These are phyloP conservation scores for Anthopleura sola DNA, from an alignment of 64 coral and sea anemone genomes.

Conservation along the genomic window DNA sequence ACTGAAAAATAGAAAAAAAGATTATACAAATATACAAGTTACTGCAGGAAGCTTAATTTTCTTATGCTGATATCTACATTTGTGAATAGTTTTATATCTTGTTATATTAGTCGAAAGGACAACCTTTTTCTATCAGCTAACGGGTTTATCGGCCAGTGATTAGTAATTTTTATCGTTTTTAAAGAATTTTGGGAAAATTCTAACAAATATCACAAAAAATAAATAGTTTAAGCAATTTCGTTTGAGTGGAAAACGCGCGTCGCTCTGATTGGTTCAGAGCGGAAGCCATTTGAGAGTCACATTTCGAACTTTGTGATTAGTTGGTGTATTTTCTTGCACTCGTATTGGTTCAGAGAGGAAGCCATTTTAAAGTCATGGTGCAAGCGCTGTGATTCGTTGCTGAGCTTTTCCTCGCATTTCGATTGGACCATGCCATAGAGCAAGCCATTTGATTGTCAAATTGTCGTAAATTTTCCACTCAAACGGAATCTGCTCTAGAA, in stretches of 20 bases:
- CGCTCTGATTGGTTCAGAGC: neutral
- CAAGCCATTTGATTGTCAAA: neutral
- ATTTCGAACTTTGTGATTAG: neutral
- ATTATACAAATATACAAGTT: neutral
- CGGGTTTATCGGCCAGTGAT: neutral
- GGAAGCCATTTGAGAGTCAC: neutral
- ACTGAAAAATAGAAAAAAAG: neutral
- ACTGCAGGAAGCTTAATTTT: neutral
- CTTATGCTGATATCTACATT: neutral
- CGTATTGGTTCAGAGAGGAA: neutral
- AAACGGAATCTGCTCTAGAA: neutral
- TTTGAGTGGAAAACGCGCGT: neutral
- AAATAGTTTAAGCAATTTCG: neutral
- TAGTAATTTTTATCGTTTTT: constrained; percentile 8
- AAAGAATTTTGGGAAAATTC: constrained; percentile 12
- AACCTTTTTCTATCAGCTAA: neutral
- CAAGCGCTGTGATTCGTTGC: neutral
- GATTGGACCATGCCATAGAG: neutral
- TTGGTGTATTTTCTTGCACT: neutral
- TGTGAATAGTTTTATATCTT: constrained; percentile 27
- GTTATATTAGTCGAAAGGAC: neutral
- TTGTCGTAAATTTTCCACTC: neutral
- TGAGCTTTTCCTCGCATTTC: neutral
- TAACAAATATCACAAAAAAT: neutral
- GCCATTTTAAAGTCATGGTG: neutral